Conservation (phyloP, 23 tunicate genomes). For the Clavelina lepadiformis region DNA sequence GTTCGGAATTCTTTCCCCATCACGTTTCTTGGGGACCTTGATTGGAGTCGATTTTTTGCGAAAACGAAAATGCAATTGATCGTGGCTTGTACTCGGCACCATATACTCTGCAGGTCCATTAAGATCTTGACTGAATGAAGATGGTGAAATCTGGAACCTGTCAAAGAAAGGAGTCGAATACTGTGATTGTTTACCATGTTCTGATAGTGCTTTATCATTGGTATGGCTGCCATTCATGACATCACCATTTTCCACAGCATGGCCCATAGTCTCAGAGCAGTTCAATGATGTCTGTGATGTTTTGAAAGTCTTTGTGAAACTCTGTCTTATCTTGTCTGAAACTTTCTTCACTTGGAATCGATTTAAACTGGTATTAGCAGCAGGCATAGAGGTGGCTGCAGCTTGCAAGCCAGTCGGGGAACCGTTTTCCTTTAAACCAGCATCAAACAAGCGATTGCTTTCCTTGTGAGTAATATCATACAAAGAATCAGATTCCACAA, state of each 20-base stretch:
- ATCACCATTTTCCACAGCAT: neutral
- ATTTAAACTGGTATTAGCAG: constrained; percentile 1
- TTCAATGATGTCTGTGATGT: neutral
- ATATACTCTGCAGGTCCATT: constrained; percentile 2
- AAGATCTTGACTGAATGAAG: neutral
- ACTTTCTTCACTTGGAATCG: constrained; percentile 27
- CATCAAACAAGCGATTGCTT: too few species aligned
- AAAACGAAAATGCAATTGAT: constrained; percentile 13
- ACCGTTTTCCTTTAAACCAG: too few species aligned
- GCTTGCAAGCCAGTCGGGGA: too few species aligned
- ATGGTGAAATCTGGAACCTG: constrained; percentile 33
- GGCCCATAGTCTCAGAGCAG: neutral
- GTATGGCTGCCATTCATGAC: neutral
- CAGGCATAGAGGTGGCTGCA: too few species aligned
- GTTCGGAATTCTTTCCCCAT: neutral
- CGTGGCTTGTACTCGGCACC: constrained; percentile 1
- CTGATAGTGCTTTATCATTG: neutral
- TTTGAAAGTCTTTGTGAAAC: neutral
- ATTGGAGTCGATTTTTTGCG: constrained; percentile 24
- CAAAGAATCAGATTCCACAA: constrained; percentile 25
- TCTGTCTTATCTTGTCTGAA: neutral
- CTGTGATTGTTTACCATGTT: too few species aligned
- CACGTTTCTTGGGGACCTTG: constrained; percentile 1
- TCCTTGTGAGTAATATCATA: too few species aligned
- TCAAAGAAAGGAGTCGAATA: too few species aligned